These are phyloP conservation scores for Oncorhynchus keta DNA, from an alignment of 2,113 vertebrate genomes.

Conservation along the genomic window DNA sequence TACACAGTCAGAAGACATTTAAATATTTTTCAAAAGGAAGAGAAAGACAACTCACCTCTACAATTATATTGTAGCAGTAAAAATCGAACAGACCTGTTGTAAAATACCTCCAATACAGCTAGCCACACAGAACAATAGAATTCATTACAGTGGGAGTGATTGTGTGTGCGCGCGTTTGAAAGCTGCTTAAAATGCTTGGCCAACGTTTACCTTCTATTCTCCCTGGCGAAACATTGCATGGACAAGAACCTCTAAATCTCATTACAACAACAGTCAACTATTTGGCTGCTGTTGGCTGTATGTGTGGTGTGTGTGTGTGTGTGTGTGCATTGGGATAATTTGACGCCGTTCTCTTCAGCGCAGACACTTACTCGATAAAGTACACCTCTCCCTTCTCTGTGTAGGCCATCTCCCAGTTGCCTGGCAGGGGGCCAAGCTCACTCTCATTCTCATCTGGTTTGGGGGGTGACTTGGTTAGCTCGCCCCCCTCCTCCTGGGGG, in stretches of 20 bases:
- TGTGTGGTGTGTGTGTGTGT: not conserved
- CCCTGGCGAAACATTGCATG: not conserved
- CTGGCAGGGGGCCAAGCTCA: slow-evolving; percentile 88
- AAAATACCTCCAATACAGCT: slow-evolving; percentile 7
- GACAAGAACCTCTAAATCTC: not conserved
- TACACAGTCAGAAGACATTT: not conserved
- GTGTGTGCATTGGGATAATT: not conserved
- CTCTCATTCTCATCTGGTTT: slow-evolving; percentile 84
- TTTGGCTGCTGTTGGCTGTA: not conserved
- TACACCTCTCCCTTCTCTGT: slow-evolving; percentile 99
- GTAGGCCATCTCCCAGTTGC: slow-evolving; percentile 99
- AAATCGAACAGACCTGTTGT: slow-evolving; percentile 49
- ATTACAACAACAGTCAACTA: not conserved
- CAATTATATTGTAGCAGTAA: slow-evolving; percentile 43
- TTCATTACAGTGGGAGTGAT: not conserved
- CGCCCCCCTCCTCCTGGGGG: slow-evolving; percentile 80
- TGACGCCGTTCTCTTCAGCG: not conserved
- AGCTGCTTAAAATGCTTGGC: slow-evolving; percentile 5
- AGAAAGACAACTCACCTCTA: slow-evolving; percentile 32
- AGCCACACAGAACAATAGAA: not conserved
- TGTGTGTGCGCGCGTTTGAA: not conserved
- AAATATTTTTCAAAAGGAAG: no score
- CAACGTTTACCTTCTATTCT: slow-evolving; percentile 1
- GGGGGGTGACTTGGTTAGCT: slow-evolving; percentile 73
- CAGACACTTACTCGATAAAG: slow-evolving; percentile 93